Conservation (phyloP, 1,140 invertebrate species). For the Meteorus sp. region DNA sequence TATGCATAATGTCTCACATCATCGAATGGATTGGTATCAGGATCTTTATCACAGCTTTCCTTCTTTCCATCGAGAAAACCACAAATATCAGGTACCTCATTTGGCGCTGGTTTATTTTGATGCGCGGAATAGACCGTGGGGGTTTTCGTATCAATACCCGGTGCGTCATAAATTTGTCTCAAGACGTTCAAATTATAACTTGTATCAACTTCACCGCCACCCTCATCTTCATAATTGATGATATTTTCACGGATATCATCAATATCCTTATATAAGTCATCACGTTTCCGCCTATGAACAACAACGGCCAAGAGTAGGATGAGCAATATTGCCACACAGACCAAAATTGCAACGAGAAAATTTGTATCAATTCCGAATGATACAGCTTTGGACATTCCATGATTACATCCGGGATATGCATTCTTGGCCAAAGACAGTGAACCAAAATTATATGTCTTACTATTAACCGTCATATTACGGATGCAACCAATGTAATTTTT, state of each 20-base stretch:
- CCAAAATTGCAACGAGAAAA: conserved; percentile 81
- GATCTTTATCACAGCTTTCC: conserved; percentile 86
- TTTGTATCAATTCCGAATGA: conserved; percentile 81
- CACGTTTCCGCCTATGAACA: conserved; percentile 79
- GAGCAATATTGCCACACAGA: conserved; percentile 76
- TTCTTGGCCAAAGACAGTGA: conserved; percentile 69
- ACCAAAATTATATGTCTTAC: conserved; percentile 76
- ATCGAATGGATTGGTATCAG: conserved; percentile 87
- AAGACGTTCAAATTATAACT: conserved; percentile 93
- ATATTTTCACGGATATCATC: conserved; percentile 97
- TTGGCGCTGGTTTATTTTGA: conserved; percentile 52
- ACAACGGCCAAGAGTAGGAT: conserved; percentile 85
- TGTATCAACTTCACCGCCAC: conserved; percentile 92
- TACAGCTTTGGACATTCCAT: conserved; percentile 70
- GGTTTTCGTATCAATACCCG: conserved; percentile 58
- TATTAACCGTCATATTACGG: conserved; percentile 80
- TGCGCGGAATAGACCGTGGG: conserved; percentile 44
- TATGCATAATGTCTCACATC: conserved; percentile 95
- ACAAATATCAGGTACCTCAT: conserved; percentile 81
- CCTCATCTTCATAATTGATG: conserved; percentile 96
- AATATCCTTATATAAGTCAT: conserved; percentile 88
- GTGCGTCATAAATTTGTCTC: conserved; percentile 68
- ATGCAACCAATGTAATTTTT: conserved; percentile 83
- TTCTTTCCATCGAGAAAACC: conserved; percentile 90
- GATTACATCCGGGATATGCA: conserved; percentile 70